Base-by-base conservation (phyloP, 2,888 invertebrate genomes). In the Eupithecia inturbata region DNA sequence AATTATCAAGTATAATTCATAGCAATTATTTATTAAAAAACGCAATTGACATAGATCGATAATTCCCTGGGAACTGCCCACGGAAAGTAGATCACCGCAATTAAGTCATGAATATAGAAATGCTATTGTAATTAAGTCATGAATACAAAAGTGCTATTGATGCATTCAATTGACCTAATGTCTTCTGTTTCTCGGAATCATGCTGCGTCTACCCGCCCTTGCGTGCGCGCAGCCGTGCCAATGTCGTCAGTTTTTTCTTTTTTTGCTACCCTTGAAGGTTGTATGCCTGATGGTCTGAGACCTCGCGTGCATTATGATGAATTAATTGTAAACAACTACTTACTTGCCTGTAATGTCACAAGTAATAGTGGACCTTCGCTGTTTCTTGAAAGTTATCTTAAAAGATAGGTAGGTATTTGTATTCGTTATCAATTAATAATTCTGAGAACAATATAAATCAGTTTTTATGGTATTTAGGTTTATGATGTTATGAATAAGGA, bases 151-250 rank as follows among this genome's bases (percentile, higher is more conserved):
- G 10, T 69, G n/a, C 64, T 68, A 67, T 57, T 76, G 72, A 66
- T 75, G 76, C 73, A 78, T 80, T 71, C 66, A 60, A 75, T 79
- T 74, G 78, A 75, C 78, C 74, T 77, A 73, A 79, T 81, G 82
- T 85, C 84, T 80, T 72, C 62, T 74, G 71, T 76, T 68, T 72
- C 75, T 57, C 81, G 73, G 83, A 83, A 84, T 83, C 82, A 84
- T 86, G 79, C 77, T 78, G 81, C 67, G 75, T 77, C 79, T 85
- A 87, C 80, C 84, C 87, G 90, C 89, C 89, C 90, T 92, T 91
- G 94, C 94, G 94, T 93, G 94, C 82, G 91, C 92, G 90, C 89
- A 86, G 77, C 86, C 90, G 91, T 92, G 92, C 89, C 92, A 93
- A 93, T 93, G 94, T 93, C 93, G 85, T 82, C 82, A 88, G 88